Percentiles rank a stretch among this genome's conserved stretches.
phyloP scores from a whole-genome alignment of 2,113 vertebrate species.

The Scopus umbretta region DNA sequence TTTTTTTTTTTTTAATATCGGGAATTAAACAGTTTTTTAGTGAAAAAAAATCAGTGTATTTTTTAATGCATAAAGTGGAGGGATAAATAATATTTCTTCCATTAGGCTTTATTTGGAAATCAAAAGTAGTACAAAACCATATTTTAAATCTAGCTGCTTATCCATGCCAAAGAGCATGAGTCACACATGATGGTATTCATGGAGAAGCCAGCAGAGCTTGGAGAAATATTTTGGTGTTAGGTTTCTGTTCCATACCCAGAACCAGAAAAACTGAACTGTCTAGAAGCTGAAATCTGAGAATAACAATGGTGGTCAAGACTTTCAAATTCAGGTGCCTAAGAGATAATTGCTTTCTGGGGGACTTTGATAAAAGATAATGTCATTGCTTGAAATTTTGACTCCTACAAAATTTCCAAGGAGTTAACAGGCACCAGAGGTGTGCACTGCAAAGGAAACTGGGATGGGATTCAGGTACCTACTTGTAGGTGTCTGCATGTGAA shows the following conservation, averaged over 20 bases:
- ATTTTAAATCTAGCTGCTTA: conserved; percentile 25
- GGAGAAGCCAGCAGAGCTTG: conserved; percentile 29
- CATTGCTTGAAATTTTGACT: not conserved
- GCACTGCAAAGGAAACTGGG: not conserved
- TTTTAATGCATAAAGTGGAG: not conserved
- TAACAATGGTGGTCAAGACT: not conserved
- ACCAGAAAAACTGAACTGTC: conserved; percentile 1
- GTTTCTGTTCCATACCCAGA: conserved; percentile 47
- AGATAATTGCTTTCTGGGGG: not conserved
- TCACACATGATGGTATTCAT: conserved; percentile 28
- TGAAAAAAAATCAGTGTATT: not conserved
- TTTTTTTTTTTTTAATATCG: not conserved
- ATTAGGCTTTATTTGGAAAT: not conserved
- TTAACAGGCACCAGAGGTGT: not conserved
- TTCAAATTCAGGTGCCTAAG: not conserved
- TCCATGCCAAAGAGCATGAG: conserved; percentile 42
- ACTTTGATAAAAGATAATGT: not conserved
- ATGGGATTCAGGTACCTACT: not conserved
- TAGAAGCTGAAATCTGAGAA: conserved; percentile 18
- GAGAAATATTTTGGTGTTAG: conserved; percentile 24
- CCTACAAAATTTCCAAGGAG: not conserved
- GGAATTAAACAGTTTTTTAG: not conserved
- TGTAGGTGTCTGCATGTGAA: not conserved
- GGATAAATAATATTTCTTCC: conserved; percentile 26
- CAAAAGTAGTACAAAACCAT: not conserved